phyloP scores from a whole-genome alignment of 2,888 invertebrate genomes.

The Elegia similella region DNA sequence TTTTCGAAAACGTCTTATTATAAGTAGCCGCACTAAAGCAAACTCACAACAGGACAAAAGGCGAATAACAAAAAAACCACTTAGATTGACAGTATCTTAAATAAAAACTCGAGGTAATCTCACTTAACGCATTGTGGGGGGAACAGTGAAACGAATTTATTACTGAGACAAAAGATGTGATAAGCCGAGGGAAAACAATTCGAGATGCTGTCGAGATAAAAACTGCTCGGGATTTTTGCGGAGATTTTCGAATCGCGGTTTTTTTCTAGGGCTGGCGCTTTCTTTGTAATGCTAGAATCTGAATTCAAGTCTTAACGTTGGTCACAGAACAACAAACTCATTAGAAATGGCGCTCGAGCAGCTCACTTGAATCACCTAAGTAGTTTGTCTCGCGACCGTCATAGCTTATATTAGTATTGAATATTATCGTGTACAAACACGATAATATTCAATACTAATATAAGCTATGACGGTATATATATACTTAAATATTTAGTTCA shows the following conservation, averaged over 20 bases:
- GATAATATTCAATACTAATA: too few relatives aligned
- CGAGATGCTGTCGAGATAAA: conserved; percentile 28
- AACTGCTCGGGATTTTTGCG: conserved; percentile 7
- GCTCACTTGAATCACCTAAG: too few relatives aligned
- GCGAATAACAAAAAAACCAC: conserved; percentile 27
- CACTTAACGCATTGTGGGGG: conserved; percentile 27
- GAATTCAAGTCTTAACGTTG: too few relatives aligned
- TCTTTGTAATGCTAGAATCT: background rate
- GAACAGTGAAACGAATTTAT: conserved; percentile 30
- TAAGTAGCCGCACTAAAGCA: background rate
- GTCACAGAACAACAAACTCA: too few relatives aligned
- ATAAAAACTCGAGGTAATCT: conserved; percentile 31
- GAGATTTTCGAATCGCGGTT: conserved; percentile 15
- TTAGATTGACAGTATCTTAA: conserved; percentile 31
- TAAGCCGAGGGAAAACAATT: conserved; percentile 31
- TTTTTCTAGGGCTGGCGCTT: background rate
- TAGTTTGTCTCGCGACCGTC: too few relatives aligned
- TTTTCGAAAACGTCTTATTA: too few relatives aligned
- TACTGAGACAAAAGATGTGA: conserved; percentile 29
- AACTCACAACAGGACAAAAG: background rate
- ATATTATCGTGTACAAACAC: too few relatives aligned
- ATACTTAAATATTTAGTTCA: too few relatives aligned
- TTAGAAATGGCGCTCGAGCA: too few relatives aligned
- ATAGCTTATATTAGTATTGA: too few relatives aligned
- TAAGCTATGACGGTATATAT: too few relatives aligned